Conservation (phyloP, 2,888 invertebrate genomes). For the Nephrotoma appendiculata region DNA sequence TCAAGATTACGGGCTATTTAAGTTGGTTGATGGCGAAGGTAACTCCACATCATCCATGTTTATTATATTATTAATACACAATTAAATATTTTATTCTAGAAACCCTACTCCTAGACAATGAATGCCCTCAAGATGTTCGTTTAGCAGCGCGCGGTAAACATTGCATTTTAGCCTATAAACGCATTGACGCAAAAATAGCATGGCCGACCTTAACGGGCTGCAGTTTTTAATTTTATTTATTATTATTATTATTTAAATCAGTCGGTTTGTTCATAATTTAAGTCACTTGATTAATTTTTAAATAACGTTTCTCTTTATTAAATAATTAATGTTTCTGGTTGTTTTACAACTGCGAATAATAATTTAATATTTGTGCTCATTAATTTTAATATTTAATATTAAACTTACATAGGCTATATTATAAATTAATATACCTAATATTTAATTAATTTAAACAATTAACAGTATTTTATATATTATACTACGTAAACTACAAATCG, state of each 20-base stretch:
- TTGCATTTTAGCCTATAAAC: slow-evolving; percentile 86
- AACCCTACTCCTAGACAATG: slow-evolving; percentile 73
- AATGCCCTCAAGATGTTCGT: slow-evolving; percentile 81
- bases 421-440: background rate
- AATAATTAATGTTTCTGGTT: background rate
- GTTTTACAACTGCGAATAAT: background rate
- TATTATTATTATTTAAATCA: background rate
- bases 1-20: slow-evolving; percentile 87
- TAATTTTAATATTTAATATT: background rate
- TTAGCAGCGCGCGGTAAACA: slow-evolving; percentile 58
- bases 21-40: slow-evolving; percentile 84
- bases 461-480: background rate
- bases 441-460: background rate
- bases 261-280: background rate
- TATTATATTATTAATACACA: background rate
- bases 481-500: background rate
- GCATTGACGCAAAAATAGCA: slow-evolving; percentile 92
- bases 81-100: slow-evolving; percentile 41
- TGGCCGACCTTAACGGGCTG: slow-evolving; percentile 52
- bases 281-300: background rate
- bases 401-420: background rate
- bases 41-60: slow-evolving; percentile 14
- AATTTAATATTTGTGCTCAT: background rate
- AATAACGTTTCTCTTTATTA: background rate
- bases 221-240: slow-evolving; percentile 1